These are phyloP conservation scores for Lamellibrachia satsuma DNA, from an alignment of 2,888 invertebrate species.

Conservation along the genomic window DNA sequence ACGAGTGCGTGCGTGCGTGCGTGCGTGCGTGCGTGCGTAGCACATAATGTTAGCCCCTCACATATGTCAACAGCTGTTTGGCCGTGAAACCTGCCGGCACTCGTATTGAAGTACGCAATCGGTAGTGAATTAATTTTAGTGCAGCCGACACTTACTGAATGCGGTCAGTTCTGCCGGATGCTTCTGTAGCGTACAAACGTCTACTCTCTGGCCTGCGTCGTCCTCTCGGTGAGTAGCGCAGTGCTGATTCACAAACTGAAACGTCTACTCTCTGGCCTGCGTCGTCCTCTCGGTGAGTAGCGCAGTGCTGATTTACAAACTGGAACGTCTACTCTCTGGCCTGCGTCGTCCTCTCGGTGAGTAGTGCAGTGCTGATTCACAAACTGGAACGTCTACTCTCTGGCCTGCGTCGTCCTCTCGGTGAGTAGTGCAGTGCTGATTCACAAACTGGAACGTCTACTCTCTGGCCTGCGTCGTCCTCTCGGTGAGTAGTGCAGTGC, in stretches of 20 bases:
- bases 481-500: background rate
- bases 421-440: background rate
- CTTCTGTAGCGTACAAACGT: background rate
- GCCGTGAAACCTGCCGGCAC: background rate
- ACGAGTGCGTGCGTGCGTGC: conserved; percentile 17
- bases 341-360: background rate
- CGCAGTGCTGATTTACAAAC: background rate
- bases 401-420: background rate
- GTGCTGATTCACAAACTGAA: background rate
- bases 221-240: background rate
- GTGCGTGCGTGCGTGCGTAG: background rate
- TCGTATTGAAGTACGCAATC: background rate
- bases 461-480: background rate
- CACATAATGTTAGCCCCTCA: background rate
- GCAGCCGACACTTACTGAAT: background rate
- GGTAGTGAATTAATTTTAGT: background rate
- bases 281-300: background rate
- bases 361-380: background rate
- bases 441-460: background rate
- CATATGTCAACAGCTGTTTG: background rate
- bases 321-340: background rate
- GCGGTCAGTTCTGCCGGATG: background rate
- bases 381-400: background rate
- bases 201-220: background rate
- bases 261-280: background rate